These are phyloP conservation scores for Hemaris fuciformis DNA, from an alignment of 2,888 invertebrate species.

Conservation along the genomic window DNA sequence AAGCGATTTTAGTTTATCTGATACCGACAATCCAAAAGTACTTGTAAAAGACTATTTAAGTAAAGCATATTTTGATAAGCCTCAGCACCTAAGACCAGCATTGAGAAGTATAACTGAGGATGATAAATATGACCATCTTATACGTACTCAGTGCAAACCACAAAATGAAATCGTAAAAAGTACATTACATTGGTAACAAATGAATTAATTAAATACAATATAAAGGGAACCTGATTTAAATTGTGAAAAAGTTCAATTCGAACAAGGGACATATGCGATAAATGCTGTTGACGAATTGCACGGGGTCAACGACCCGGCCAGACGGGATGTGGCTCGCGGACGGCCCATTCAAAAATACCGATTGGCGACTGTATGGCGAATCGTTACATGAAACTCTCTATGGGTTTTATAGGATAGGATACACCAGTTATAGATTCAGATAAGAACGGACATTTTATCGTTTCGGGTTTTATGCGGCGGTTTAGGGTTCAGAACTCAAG, in stretches of 20 bases:
- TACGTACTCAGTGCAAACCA: background rate
- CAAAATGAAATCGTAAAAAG: background rate
- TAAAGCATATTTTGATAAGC: too few relatives aligned
- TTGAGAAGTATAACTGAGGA: too few relatives aligned
- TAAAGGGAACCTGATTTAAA: background rate
- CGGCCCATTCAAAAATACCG: background rate
- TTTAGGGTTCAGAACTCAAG: too few relatives aligned
- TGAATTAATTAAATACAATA: background rate
- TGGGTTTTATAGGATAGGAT: background rate
- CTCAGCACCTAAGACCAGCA: too few relatives aligned
- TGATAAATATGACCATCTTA: too few relatives aligned
- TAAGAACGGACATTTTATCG: too few relatives aligned
- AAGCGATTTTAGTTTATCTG: too few relatives aligned
- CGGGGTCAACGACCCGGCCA: slow-evolving; percentile 28
- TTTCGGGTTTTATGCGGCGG: too few relatives aligned
- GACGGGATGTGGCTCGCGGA: slow-evolving; percentile 15
- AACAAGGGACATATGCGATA: background rate
- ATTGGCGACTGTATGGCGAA: background rate
- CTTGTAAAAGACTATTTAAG: too few relatives aligned
- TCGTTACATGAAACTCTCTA: background rate
- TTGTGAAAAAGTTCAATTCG: background rate
- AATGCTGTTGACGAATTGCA: slow-evolving; percentile 38
- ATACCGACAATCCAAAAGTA: too few relatives aligned
- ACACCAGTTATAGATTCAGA: background rate
- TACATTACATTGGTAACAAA: background rate